Conservation (phyloP, 1,140 invertebrate genomes). For the Rhopalosiphum maidis region DNA sequence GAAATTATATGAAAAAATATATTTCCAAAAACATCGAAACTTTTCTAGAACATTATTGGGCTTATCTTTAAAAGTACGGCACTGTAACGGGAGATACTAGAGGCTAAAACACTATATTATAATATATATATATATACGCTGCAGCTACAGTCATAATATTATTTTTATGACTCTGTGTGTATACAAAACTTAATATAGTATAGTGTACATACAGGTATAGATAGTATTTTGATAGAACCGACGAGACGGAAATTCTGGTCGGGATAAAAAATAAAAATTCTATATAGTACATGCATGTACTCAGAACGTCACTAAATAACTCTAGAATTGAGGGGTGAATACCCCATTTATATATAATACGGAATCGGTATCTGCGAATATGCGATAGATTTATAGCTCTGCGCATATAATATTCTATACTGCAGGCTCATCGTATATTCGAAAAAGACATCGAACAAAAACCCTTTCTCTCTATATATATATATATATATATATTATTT, state of each 20-base stretch:
- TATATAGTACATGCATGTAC: neutral
- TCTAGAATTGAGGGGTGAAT: neutral
- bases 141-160: neutral
- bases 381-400: neutral
- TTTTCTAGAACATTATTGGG: neutral
- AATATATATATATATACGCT: too few relatives aligned
- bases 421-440: constrained; percentile 12
- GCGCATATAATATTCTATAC: neutral
- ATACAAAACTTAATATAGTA: neutral
- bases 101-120: neutral
- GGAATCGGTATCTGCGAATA: neutral
- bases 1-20: neutral
- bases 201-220: neutral
- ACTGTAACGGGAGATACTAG: neutral
- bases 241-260: neutral
- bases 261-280: neutral
- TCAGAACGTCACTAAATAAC: neutral
- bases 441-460: neutral
- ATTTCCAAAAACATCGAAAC: neutral
- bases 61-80: neutral
- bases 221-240: neutral
- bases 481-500: neutral
- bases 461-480: too few relatives aligned
- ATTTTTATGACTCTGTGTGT: neutral
- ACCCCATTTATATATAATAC: constrained; percentile 3